Evolutionary conservation across 2,797 vertebrate genomes (phyloP), one percentile per base, ranked within the genome.

Genomic region (Allobates femoralis): DNA sequence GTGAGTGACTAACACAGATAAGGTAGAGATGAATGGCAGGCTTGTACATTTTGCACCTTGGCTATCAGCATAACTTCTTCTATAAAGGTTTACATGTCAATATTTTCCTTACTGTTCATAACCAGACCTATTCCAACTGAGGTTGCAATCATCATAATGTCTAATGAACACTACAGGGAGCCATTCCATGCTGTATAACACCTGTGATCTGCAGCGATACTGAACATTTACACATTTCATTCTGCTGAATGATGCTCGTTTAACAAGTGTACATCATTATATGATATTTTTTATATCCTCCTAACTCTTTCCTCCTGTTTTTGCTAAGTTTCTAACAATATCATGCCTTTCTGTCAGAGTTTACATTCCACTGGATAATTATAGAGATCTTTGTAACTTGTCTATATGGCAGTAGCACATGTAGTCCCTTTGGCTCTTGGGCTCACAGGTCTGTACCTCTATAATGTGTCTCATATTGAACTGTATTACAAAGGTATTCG

Each of bases 21-120:
- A 37, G 66, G 21, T 5, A 41, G 1, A 71, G 32, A 71, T 41
- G 67, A 21, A 34, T 37, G 7, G 18, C 18, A 37, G 11, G 19
- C 67, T 41, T 1, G 34, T 71, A 19, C 11, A 71, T 1, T 23
- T 18, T 5, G 28, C 1, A 19, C 7, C 5, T 6, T 56, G 23
- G 3, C 21, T 60, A 12, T 60, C n/a, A n/a, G 10, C 6, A 60
- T 60, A 60, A 8, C 64, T 3, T 32, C 62, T 16, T 32, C 4
- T n/a, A 71, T 71, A 14, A 71, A 21, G n/a, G 67, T 71, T 41
- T 23, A 37, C 32, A 71, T 71, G 67, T 71, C 37, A 71, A 71
- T 41, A 71, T 71, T 71, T 37, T 71, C 7, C 23, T 41, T n/a
- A 12, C 32, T 71, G 67, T 41, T 41, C 34, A 1, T 2, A 41